Percentiles rank a stretch among this genome's conserved stretches.
These are phyloP conservation scores for Anodontia alba DNA, from an alignment of 2,888 invertebrate species.

Conservation along the genomic window DNA sequence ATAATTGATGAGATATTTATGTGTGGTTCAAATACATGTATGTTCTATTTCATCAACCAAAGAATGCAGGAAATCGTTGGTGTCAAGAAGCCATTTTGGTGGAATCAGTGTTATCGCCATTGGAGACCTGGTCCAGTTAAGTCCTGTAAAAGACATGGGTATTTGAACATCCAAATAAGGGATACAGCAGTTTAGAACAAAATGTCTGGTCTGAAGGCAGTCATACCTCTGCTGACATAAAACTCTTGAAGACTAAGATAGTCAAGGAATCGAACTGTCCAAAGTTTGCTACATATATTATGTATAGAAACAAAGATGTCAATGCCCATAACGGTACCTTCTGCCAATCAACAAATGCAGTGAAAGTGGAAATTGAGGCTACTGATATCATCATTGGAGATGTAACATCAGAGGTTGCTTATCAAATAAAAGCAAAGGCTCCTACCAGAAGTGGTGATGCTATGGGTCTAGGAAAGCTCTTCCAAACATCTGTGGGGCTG, in stretches of 20 bases:
- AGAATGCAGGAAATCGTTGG: conserved; percentile 5
- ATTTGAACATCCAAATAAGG: not conserved
- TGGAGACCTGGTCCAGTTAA: conserved; percentile 23
- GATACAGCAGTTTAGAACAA: conserved; percentile 5
- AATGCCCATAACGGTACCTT: conserved; percentile 21
- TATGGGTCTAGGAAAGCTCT: conserved; percentile 29
- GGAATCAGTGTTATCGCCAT: conserved; percentile 11
- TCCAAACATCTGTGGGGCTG: conserved; percentile 11
- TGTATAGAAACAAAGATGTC: conserved; percentile 25
- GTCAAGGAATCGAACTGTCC: too few relatives aligned
- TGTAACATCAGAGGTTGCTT: conserved; percentile 25
- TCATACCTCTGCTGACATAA: not conserved
- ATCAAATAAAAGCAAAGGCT: conserved; percentile 21
- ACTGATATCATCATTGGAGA: too few relatives aligned
- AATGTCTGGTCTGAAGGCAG: conserved; percentile 8
- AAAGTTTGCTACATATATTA: too few relatives aligned
- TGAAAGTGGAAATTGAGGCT: conserved; percentile 17
- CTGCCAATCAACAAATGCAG: not conserved
- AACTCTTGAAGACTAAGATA: not conserved
- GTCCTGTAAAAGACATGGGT: conserved; percentile 2
- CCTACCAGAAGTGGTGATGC: conserved; percentile 20
- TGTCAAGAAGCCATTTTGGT: conserved; percentile 10
- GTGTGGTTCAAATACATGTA: conserved; percentile 9
- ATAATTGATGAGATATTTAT: conserved; percentile 21
- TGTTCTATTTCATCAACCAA: not conserved